Conservation (phyloP, 2,888 invertebrate genomes). For the Omphaloscelis lunosa region DNA sequence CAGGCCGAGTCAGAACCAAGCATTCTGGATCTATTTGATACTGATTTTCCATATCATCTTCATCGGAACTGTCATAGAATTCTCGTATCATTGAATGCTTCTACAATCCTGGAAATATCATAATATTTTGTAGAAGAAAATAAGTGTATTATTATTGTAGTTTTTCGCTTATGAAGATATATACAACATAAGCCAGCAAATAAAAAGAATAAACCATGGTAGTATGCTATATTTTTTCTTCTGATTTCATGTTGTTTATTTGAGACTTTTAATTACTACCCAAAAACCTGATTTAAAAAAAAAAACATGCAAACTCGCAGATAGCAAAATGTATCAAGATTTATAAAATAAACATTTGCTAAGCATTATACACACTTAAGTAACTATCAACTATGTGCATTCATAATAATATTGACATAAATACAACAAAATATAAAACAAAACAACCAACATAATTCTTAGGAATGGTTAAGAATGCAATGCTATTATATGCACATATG, state of each 20-base stretch:
- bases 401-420: background rate
- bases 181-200: background rate
- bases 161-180: background rate
- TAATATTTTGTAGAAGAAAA: slow-evolving; percentile 1
- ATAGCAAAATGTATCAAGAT: background rate
- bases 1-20: slow-evolving; percentile 80
- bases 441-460: background rate
- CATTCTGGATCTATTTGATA: slow-evolving; percentile 85
- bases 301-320: background rate
- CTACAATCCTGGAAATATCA: slow-evolving; percentile 52
- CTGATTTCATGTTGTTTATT: background rate
- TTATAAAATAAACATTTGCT: slow-evolving; percentile 26
- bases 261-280: background rate
- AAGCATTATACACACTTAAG: background rate
- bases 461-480: background rate
- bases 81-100: slow-evolving; percentile 85
- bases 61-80: slow-evolving; percentile 87
- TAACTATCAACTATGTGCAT: background rate
- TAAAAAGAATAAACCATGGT: background rate
- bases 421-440: background rate
- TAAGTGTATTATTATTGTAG: background rate
- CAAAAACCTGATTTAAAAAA: background rate
- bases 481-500: background rate
- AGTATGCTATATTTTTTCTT: background rate
- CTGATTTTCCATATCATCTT: slow-evolving; percentile 86